Conservation (phyloP, 2,888 invertebrate species). For the Tenthredo notha region DNA sequence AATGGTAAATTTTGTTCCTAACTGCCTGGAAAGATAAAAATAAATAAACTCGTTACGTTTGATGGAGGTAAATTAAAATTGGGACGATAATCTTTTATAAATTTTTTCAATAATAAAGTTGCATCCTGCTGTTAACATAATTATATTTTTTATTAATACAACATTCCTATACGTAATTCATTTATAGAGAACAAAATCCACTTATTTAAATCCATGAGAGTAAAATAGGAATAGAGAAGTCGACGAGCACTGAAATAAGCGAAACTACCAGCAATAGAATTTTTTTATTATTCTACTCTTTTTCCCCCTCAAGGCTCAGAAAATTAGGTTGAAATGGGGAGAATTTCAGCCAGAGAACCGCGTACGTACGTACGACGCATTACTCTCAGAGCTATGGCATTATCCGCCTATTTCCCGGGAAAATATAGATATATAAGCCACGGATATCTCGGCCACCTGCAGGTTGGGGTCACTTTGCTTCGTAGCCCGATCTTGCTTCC, state of each 20-base stretch:
- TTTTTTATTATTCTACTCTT: slow-evolving; percentile 16
- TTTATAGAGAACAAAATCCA: background rate
- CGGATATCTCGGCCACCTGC: slow-evolving; percentile 31
- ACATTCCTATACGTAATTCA: background rate
- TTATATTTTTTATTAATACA: background rate
- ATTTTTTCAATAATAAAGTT: background rate
- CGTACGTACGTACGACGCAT: background rate
- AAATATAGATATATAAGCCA: slow-evolving; percentile 2
- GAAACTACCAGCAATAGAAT: background rate
- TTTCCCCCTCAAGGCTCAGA: background rate
- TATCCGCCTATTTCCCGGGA: background rate
- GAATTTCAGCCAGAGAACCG: background rate
- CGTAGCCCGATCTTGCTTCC: slow-evolving; percentile 7
- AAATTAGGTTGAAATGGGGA: slow-evolving; percentile 12
- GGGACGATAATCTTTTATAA: background rate
- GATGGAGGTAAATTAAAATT: background rate
- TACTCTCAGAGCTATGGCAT: slow-evolving; percentile 23
- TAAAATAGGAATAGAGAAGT: background rate
- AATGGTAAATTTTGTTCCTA: background rate
- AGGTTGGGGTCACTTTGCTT: slow-evolving; percentile 31
- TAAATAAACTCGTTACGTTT: background rate
- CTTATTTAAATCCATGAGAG: background rate
- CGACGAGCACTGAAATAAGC: background rate
- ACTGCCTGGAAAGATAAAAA: background rate
- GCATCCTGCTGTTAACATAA: background rate